Percentiles rank a stretch among this genome's conserved stretches.
Evolutionary conservation across 2,888 invertebrate species (phyloP).

Genomic region (Drosophila limbata): DNA sequence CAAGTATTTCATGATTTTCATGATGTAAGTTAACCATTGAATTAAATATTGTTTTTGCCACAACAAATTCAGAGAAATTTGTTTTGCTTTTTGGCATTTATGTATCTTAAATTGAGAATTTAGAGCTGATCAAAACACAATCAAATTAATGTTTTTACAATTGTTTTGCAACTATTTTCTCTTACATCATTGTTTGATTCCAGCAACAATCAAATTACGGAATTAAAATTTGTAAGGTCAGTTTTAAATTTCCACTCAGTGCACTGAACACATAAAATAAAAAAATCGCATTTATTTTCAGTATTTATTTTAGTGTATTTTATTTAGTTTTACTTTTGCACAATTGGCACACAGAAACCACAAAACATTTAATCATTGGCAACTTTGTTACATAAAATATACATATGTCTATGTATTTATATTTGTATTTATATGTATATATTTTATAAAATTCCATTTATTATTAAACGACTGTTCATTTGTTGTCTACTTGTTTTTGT

Average conservation of each 20-base stretch:
- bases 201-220: neutral
- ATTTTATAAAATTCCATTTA: slow-evolving; percentile 31
- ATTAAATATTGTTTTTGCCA: neutral
- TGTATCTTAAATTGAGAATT: neutral
- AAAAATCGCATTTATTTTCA: slow-evolving; percentile 11
- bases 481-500: slow-evolving; percentile 13
- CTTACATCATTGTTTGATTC: neutral
- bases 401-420: slow-evolving; percentile 6
- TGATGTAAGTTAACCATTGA: neutral
- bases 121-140: neutral
- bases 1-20: neutral
- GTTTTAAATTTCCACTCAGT: neutral
- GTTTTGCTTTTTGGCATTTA: neutral
- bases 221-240: neutral
- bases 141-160: neutral
- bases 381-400: slow-evolving; percentile 50
- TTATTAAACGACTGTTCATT: slow-evolving; percentile 1
- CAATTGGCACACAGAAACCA: slow-evolving; percentile 66
- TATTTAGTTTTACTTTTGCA: slow-evolving; percentile 36
- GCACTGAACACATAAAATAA: too few relatives aligned
- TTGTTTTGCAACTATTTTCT: neutral
- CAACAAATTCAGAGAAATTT: too few relatives aligned
- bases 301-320: slow-evolving; percentile 36
- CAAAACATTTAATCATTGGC: slow-evolving; percentile 71
- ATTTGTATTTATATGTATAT: slow-evolving; percentile 11